Base-by-base conservation (phyloP, 2,113 vertebrate species). In the Erinaceus europaeus region DNA sequence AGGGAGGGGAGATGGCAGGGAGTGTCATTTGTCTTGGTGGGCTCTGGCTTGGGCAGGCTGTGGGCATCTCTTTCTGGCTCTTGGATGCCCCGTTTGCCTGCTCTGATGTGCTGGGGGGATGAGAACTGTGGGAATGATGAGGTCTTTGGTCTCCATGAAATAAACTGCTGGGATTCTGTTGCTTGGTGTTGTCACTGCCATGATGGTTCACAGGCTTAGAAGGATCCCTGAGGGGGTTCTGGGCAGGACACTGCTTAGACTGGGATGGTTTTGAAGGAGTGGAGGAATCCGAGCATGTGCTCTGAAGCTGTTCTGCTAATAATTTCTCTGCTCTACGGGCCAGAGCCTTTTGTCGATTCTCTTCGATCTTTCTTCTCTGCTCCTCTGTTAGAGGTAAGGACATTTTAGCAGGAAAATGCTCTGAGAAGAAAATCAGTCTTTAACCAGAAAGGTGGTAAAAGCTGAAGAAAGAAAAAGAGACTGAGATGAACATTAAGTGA, bases 301-400 rank as follows among this genome's bases (percentile, higher is more conserved):
- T 64, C 38, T 79, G 73, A n/a, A 36, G 75, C 57, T 97, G 95
- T 68, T 92, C 96, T 84, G 96, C 98, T 65, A 98, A 96, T 52
- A 98, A 96, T 95, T 98, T 98, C 91, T 98, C 97, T 7, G 99
- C 98, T 97, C 99, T 98, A 84, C 97, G 97, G 32, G 98, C 98
- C 91, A 99, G 94, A 88, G 99, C 99, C 50, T 95, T 98, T 77
- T 91, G 97, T 40, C 98, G 96, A 94, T 99, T 99, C 91, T 98
- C 98, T 88, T 99, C 98, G 7, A 99, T 99, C 95, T 96, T 97
- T 74, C 96, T 96, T 96, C 97, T 98, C 72, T 99, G 99, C 79
- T 99, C 98, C 52, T 98, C 97, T 6, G 98, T 99, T 82, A 99
- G 96, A 72, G 96, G 96, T 74, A 94, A 94, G 9, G 98, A 98